Conservation (phyloP, 53 echinoderm and acorn worm genomes). For the Apostichopus leukothele region DNA sequence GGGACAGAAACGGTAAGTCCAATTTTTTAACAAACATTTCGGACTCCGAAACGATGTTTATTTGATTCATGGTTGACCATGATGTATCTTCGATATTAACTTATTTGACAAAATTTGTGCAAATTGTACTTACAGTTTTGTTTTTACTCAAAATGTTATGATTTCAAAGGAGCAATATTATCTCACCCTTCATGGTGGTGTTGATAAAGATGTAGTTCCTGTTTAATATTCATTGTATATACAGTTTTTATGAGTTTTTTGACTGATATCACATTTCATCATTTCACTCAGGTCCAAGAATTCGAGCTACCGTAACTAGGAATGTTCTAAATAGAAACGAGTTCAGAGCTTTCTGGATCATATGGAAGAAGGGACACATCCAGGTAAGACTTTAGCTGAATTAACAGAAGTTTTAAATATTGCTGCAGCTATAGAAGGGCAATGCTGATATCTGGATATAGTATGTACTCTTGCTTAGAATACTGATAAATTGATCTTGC, state of each 20-base stretch:
- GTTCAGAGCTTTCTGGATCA: constrained; percentile 96
- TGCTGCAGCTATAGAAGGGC: background rate
- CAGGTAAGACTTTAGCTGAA: constrained; percentile 55
- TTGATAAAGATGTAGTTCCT: too few relatives aligned
- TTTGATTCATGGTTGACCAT: too few relatives aligned
- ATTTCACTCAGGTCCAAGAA: constrained; percentile 58
- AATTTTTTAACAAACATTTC: background rate
- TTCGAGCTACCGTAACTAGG: constrained; percentile 62
- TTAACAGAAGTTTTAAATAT: too few relatives aligned
- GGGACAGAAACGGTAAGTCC: constrained; percentile 67
- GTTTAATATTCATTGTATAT: too few relatives aligned
- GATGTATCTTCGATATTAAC: too few relatives aligned
- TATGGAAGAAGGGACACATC: constrained; percentile 73
- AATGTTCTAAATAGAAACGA: constrained; percentile 84
- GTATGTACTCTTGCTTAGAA: background rate
- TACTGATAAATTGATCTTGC: background rate
- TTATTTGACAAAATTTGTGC: too few relatives aligned
- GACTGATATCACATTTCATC: background rate
- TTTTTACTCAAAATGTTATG: too few relatives aligned
- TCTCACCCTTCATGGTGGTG: too few relatives aligned
- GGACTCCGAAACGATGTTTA: too few relatives aligned
- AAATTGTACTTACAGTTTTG: too few relatives aligned
- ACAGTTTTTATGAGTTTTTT: too few relatives aligned
- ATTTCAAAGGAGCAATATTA: too few relatives aligned
- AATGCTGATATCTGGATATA: background rate